These are phyloP conservation scores for Sciurus niger DNA, from an alignment of 2,113 vertebrate species.

Conservation along the genomic window DNA sequence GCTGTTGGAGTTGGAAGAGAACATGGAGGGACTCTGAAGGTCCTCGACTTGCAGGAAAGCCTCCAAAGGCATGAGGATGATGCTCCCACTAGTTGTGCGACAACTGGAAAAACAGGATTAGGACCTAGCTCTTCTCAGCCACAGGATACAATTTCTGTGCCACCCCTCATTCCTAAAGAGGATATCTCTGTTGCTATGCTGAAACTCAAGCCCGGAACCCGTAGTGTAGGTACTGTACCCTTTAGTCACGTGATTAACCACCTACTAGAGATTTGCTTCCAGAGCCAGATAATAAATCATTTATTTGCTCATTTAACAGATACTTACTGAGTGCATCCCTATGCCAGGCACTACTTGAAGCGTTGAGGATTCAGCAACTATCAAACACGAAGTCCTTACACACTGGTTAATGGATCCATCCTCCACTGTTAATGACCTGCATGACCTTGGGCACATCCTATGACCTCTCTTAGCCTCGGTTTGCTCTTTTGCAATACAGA, in stretches of 20 bases:
- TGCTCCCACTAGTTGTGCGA: neutral
- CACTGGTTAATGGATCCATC: neutral
- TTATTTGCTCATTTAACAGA: neutral
- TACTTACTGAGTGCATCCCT: neutral
- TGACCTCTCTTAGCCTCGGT: neutral
- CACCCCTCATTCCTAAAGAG: conserved; percentile 48
- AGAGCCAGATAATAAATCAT: neutral
- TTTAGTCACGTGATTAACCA: neutral
- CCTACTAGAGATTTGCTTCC: conserved; percentile 36
- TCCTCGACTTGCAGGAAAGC: neutral
- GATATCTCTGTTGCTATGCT: neutral
- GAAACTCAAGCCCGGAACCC: conserved; percentile 9
- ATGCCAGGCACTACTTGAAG: neutral
- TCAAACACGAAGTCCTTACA: neutral
- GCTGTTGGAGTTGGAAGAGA: neutral
- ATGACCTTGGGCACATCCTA: neutral
- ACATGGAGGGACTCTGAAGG: neutral
- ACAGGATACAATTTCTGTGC: neutral
- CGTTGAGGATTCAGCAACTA: neutral
- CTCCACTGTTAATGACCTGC: neutral
- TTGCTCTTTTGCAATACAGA: neutral
- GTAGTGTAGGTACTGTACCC: neutral
- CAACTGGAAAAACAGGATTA: neutral
- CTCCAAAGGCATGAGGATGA: neutral
- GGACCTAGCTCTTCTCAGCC: neutral